phyloP scores from a whole-genome alignment of 2,113 vertebrate species.

The Chloebia gouldiae region DNA sequence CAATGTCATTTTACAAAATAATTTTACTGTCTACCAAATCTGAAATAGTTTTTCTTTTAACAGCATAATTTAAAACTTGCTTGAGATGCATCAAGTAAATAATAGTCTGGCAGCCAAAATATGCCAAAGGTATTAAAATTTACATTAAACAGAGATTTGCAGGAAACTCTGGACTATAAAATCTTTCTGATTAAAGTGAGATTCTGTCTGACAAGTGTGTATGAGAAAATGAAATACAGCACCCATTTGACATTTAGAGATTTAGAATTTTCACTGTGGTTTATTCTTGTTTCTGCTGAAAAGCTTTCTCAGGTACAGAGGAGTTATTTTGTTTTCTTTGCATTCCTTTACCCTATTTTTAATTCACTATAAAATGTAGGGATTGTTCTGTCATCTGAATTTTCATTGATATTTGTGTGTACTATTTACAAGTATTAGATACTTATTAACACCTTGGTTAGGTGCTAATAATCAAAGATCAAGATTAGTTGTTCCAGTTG shows the following conservation, averaged over 20 bases:
- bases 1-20: conserved; percentile 9
- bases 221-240: conserved; percentile 28
- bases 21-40: not conserved
- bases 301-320: not conserved
- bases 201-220: not conserved
- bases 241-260: conserved; percentile 18
- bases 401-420: not conserved
- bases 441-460: not conserved
- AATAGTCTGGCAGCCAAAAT: conserved; percentile 40
- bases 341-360: not conserved
- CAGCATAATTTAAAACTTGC: conserved; percentile 31
- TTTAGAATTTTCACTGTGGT: not conserved
- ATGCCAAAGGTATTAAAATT: conserved; percentile 25
- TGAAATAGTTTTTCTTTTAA: conserved; percentile 36
- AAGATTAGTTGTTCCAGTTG: not conserved
- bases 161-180: conserved; percentile 53
- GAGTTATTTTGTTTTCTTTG: not conserved
- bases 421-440: not conserved
- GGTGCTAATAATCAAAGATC: not conserved
- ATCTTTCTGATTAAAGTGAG: conserved; percentile 37
- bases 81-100: conserved; percentile 1
- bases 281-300: not conserved
- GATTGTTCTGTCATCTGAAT: not conserved
- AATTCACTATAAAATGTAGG: not conserved
- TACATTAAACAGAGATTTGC: conserved; percentile 40